phyloP scores from a whole-genome alignment of 2,113 vertebrate genomes.

The Alligator sinensis region DNA sequence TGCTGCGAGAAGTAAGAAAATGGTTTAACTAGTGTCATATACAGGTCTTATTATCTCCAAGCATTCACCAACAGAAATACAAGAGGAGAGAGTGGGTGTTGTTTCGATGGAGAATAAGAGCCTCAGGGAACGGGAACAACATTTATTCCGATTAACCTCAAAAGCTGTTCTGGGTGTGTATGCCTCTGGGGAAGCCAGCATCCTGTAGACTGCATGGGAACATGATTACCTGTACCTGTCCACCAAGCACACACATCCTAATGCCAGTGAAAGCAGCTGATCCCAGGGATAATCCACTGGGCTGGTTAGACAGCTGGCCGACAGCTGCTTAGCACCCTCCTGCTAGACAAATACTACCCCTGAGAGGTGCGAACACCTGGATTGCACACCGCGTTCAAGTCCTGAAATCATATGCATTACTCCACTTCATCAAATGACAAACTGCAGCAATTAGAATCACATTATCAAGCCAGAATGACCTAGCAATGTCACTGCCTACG shows the following conservation, averaged over 20 bases:
- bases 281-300: rapidly evolving
- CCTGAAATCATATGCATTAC: background rate
- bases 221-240: background rate
- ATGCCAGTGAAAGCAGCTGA: background rate
- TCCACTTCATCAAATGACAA: background rate
- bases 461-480: background rate
- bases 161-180: rapidly evolving
- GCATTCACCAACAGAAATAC: background rate
- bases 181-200: background rate
- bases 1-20: background rate
- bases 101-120: background rate
- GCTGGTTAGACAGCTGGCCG: background rate
- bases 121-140: rapidly evolving
- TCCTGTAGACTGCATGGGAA: rapidly evolving
- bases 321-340: background rate
- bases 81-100: background rate
- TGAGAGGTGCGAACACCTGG: background rate
- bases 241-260: background rate
- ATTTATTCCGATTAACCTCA: background rate
- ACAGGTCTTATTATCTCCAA: background rate
- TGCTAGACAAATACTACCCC: background rate
- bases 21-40: background rate
- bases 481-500: slow-evolving; percentile 1
- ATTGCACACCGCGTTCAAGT: rapidly evolving
- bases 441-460: background rate